These are phyloP conservation scores for Lithobates sylvaticus DNA, from an alignment of 2,797 vertebrate genomes.

Conservation along the genomic window DNA sequence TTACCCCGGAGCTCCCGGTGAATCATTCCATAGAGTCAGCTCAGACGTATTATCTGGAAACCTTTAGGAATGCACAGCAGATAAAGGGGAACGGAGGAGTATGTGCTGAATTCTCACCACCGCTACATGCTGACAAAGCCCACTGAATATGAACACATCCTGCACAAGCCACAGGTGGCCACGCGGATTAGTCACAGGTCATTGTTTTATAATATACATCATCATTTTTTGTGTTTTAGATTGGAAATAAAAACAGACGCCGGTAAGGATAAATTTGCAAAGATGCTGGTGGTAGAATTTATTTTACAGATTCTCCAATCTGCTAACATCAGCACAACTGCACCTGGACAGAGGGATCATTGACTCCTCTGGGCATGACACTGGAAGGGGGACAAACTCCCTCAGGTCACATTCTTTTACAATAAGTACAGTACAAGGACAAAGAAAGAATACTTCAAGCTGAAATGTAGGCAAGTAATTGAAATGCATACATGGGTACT, in stretches of 20 bases:
- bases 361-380: too few relatives aligned
- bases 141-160: constrained; percentile 27
- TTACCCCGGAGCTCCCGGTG: too few relatives aligned
- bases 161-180: constrained; percentile 9
- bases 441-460: too few relatives aligned
- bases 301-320: neutral
- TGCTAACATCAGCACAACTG: neutral
- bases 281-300: too few relatives aligned
- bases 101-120: neutral
- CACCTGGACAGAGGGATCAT: neutral
- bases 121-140: constrained; percentile 20
- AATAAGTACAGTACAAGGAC: too few relatives aligned
- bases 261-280: neutral
- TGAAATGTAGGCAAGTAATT: too few relatives aligned
- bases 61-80: constrained; percentile 33
- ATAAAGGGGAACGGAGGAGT: constrained; percentile 7
- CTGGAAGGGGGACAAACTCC: too few relatives aligned
- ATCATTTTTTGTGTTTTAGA: neutral
- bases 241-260: neutral
- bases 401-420: too few relatives aligned
- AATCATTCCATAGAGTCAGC: too few relatives aligned
- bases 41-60: constrained; percentile 21
- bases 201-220: neutral
- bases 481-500: too few relatives aligned
- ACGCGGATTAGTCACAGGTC: constrained; percentile 1